Percentiles rank a stretch among this genome's conserved stretches.
These are phyloP conservation scores for Tinamus major DNA, from an alignment of 2,797 vertebrate genomes.

Conservation along the genomic window DNA sequence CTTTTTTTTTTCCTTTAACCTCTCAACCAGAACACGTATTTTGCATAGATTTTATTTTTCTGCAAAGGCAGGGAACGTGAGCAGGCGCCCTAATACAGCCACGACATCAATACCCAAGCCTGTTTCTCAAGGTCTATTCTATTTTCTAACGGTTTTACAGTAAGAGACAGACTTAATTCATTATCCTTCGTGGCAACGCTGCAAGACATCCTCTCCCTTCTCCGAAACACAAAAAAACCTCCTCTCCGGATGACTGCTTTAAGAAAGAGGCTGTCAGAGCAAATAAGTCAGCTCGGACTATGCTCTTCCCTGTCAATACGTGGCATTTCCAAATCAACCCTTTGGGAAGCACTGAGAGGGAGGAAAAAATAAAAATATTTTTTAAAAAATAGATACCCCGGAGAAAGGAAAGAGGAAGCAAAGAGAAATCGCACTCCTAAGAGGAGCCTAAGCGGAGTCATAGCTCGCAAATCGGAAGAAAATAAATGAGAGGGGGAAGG, in stretches of 20 bases:
- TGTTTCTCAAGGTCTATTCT: slow-evolving; percentile 78
- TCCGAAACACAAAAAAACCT: slow-evolving; percentile 68
- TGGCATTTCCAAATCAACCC: slow-evolving; percentile 55
- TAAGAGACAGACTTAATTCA: slow-evolving; percentile 81
- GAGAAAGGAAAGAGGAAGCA: slow-evolving; percentile 27
- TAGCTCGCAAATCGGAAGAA: neutral
- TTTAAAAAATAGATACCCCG: neutral
- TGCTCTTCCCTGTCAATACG: slow-evolving; percentile 32
- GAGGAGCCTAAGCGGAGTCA: neutral
- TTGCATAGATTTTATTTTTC: neutral
- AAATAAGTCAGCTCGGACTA: slow-evolving; percentile 37
- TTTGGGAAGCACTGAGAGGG: neutral
- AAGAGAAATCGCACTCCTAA: neutral
- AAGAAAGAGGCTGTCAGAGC: slow-evolving; percentile 75
- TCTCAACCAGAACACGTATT: neutral
- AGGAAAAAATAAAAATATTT: neutral
- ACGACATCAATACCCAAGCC: slow-evolving; percentile 75
- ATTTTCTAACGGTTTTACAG: slow-evolving; percentile 80
- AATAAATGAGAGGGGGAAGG: neutral
- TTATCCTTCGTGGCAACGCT: slow-evolving; percentile 76
- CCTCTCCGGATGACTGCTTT: slow-evolving; percentile 80
- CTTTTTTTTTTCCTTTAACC: neutral
- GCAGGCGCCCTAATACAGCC: neutral
- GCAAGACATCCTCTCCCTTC: slow-evolving; percentile 75
- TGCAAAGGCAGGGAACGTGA: neutral